Base-by-base conservation (phyloP, 2,888 invertebrate genomes). In the Aphrophora alni region DNA sequence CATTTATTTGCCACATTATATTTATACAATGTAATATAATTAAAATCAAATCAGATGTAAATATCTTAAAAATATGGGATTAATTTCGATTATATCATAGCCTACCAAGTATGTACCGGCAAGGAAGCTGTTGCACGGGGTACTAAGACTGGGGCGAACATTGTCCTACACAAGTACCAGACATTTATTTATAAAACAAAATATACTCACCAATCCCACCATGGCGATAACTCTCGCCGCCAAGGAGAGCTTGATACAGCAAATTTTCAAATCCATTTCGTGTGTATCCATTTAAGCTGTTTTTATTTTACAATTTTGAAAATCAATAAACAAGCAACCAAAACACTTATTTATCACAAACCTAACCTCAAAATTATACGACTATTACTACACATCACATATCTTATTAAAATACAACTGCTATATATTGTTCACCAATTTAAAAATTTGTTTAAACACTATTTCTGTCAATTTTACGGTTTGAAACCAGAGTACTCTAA, bases 161-260 rank as follows among this genome's bases (percentile, higher is more conserved):
- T 4, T 21, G 59, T 2, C 12, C 44, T 14, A n/a, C 59, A 5
- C 21, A 59, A 21, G 1, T 59, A 59, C n/a, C n/a, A 59, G 21
- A 21, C 21, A 21, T 59, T 59, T 21, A n/a, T n/a, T 44, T 21
- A n/a, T 7, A 21, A 21, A 59, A 21, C 59, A 59, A 3, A n/a
- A n/a, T n/a, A n/a, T 26, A 83, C 84, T 83, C 51, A 84, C 84
- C 84, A 84, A 80, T 38, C 84, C 84, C 68, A 84, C 79, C 84
- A 84, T 84, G n/a, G 84, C 84, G 74, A 84, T 84, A 73, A 84
- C 84, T 77, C 84, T 83, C 12, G 84, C 83, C 26, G 84, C 84
- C 28, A 84, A 79, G 27, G 84, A 83, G 59, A 84, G 81, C 77
- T 84, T 84, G 26, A 84, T 83, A 72, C 84, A 84, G 82, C 84